Percentiles rank a stretch among this genome's conserved stretches.
Conservation (phyloP, 1,140 invertebrate species). For the Acromyrmex echinatior region DNA sequence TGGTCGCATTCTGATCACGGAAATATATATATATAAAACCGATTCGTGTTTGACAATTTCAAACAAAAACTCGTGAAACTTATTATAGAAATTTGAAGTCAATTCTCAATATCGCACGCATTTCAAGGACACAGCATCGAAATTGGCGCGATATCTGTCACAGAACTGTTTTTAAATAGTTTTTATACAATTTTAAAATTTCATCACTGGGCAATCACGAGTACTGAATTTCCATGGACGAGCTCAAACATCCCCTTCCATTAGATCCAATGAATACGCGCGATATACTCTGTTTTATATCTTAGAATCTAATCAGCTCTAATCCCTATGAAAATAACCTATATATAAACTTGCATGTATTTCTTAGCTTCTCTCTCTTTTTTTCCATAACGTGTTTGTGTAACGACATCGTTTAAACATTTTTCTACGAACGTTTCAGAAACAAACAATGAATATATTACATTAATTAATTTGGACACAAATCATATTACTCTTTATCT, state of each 20-base stretch:
- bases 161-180: background rate
- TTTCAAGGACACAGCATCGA: constrained; percentile 62
- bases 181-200: constrained; percentile 19
- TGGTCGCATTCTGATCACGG: constrained; percentile 56
- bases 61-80: background rate
- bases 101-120: constrained; percentile 51
- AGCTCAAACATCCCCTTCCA: constrained; percentile 8
- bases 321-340: constrained; percentile 62
- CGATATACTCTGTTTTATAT: constrained; percentile 49
- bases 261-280: constrained; percentile 54
- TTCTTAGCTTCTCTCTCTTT: constrained; percentile 32
- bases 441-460: constrained; percentile 72
- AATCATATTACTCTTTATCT: constrained; percentile 61
- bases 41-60: background rate
- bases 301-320: constrained; percentile 69
- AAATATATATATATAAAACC: too few species aligned
- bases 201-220: constrained; percentile 37
- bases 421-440: constrained; percentile 49
- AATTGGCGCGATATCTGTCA: constrained; percentile 53
- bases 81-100: background rate
- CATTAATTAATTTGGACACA: constrained; percentile 73
- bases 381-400: constrained; percentile 18
- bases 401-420: constrained; percentile 51
- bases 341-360: constrained; percentile 61
- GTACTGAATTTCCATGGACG: constrained; percentile 26